phyloP scores from a whole-genome alignment of 1,140 invertebrate genomes.

The Neotoxoptera formosana region DNA sequence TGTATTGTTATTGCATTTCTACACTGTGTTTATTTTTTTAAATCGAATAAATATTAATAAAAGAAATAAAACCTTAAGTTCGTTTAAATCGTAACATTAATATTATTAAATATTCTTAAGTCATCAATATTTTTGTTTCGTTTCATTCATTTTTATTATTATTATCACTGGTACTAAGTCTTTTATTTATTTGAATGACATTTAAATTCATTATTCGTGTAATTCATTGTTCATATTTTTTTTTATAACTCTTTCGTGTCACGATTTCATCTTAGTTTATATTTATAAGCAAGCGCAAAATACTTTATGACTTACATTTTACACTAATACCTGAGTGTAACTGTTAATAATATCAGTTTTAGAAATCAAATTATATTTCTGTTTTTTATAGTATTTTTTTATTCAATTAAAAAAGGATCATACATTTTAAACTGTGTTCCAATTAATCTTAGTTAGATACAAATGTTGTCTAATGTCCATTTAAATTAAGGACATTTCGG shows the following conservation, averaged over 20 bases:
- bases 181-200: neutral
- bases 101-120: neutral
- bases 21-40: neutral
- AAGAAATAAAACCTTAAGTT: neutral
- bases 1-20: neutral
- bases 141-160: neutral
- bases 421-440: neutral
- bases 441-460: neutral
- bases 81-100: neutral
- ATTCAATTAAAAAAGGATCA: neutral
- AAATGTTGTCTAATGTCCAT: neutral
- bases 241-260: neutral
- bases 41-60: constrained; percentile 3
- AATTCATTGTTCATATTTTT: no score
- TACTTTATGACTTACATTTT: no score
- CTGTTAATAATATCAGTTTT: neutral
- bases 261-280: neutral
- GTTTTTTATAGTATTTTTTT: neutral
- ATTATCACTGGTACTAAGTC: neutral
- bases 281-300: no score
- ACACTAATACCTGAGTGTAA: neutral
- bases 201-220: neutral
- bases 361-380: neutral
- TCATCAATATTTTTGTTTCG: neutral
- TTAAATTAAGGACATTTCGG: neutral